Evolutionary conservation across 2,888 invertebrate genomes (phyloP), one percentile per base, ranked within the genome.

Genomic region (Chelonus formosanus): DNA sequence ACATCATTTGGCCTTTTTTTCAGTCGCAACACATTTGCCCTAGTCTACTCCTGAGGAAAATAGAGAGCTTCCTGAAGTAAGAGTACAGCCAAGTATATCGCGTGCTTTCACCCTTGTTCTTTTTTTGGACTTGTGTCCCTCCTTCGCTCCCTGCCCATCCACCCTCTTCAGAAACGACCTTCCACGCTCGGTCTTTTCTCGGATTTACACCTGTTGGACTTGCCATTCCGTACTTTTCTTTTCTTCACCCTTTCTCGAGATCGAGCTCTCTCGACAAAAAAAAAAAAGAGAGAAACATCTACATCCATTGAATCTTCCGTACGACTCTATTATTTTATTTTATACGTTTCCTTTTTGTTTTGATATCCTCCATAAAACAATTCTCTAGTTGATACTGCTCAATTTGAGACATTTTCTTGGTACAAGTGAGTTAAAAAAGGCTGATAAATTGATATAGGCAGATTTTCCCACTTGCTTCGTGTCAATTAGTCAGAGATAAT

Each of bases 201-300:
- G 74, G 77, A 80, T 79, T 81, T 83, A 76, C 83, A 83, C 83
- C 83, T 83, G 83, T 83, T 83, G 83, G 78, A 82, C 76, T 76
- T 76, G 62, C 67, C 69, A 72, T 76, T 74, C 75, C 72, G 68
- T 67, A 73, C 54, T 56, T 52, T 40, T 52, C 57, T 59, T 57
- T 56, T 65, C 61, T 45, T 59, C 31, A 36, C 47, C 35, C 48
- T 44, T 60, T 60, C 61, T 40, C 40, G 48, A 53, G 32, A 55
- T 63, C 40, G 7, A 36, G 34, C 6, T 4, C 35, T 52, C 31
- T 7, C 10, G 32, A 31, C 8, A 7, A 4, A 6, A n/a, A n/a
- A 5, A 5, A 55, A 61, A 34, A 7, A 35, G 20, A 43, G 7
- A 8, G 48, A 55, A 47, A 5, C 4, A 40, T 5, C 4, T 34